Evolutionary conservation across 2,797 vertebrate genomes (phyloP).

Genomic region (Coregonus sp.): DNA sequence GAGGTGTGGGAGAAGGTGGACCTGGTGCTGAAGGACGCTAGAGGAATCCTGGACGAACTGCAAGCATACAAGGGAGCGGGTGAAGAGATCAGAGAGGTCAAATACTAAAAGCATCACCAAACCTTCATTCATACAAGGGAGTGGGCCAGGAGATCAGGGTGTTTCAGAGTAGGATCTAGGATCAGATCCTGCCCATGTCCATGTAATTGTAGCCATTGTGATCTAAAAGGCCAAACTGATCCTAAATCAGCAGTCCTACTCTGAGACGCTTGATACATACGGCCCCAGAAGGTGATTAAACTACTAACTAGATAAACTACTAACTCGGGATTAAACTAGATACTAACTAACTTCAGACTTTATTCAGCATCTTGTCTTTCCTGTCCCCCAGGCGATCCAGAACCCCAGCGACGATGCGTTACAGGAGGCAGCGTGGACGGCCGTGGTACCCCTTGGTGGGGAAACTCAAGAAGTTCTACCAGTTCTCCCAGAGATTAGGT

Average conservation of each 20-base stretch:
- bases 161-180: too few relatives aligned
- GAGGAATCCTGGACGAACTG: slow-evolving; percentile 93
- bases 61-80: slow-evolving; percentile 97
- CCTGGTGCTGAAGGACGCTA: slow-evolving; percentile 94
- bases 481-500: slow-evolving; percentile 99
- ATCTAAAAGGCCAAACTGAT: too few relatives aligned
- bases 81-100: slow-evolving; percentile 96
- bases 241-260: too few relatives aligned
- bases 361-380: background rate
- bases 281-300: too few relatives aligned
- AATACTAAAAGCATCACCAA: slow-evolving; percentile 34
- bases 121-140: slow-evolving; percentile 96
- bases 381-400: slow-evolving; percentile 87
- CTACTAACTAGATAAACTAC: too few relatives aligned
- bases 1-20: slow-evolving; percentile 97
- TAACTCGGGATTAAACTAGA: too few relatives aligned
- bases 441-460: slow-evolving; percentile 94
- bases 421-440: slow-evolving; percentile 94
- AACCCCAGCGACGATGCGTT: slow-evolving; percentile 90
- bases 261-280: too few relatives aligned
- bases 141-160: slow-evolving; percentile 81
- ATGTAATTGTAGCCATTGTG: too few relatives aligned
- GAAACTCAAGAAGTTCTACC: slow-evolving; percentile 96
- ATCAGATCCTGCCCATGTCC: too few relatives aligned
- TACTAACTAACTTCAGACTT: background rate